These are phyloP conservation scores for Papio anubis DNA, from an alignment of 2,113 vertebrate species.

Conservation along the genomic window DNA sequence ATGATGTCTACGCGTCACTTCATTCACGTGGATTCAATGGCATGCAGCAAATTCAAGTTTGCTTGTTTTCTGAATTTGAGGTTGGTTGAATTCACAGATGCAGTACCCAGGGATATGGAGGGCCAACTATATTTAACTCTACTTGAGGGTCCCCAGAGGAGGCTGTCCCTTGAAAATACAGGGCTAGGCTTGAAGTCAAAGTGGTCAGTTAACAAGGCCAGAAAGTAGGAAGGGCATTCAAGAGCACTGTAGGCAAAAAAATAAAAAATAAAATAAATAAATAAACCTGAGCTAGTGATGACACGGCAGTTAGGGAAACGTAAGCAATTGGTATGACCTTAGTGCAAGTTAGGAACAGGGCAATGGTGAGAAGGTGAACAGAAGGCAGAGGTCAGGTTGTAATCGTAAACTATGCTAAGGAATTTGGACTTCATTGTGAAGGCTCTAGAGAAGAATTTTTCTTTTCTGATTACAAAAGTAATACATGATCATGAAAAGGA, in stretches of 20 bases:
- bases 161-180: not conserved
- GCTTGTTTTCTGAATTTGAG: not conserved
- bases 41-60: not conserved
- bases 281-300: not conserved
- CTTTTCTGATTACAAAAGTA: not conserved
- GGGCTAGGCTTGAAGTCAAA: not conserved
- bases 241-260: not conserved
- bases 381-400: not conserved
- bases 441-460: not conserved
- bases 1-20: not conserved
- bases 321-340: not conserved
- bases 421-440: not conserved
- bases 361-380: not conserved
- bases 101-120: not conserved
- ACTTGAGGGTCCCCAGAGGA: not conserved
- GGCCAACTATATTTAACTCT: not conserved
- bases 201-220: not conserved
- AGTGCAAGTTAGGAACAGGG: not conserved
- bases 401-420: not conserved
- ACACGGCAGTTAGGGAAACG: not conserved
- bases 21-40: not conserved
- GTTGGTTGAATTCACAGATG: not conserved
- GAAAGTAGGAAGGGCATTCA: not conserved
- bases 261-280: not conserved
- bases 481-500: not conserved